These are phyloP conservation scores for Vireo altiloquus DNA, from an alignment of 2,113 vertebrate genomes.

Conservation along the genomic window DNA sequence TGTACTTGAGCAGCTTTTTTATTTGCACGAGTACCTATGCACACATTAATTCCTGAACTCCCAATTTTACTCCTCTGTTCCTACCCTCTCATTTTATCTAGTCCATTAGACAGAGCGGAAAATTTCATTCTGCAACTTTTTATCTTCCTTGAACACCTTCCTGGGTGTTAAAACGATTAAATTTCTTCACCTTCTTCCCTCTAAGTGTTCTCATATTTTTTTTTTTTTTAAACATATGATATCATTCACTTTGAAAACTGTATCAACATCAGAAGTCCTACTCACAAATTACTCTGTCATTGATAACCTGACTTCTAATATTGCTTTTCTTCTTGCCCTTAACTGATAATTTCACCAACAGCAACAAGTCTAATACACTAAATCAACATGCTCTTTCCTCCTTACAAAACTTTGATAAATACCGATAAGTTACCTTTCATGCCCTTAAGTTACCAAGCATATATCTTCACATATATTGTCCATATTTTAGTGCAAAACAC, in stretches of 20 bases:
- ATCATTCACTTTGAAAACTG: neutral
- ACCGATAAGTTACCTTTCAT: neutral
- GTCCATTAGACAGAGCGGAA: neutral
- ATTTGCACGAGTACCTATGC: neutral
- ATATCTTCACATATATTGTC: neutral
- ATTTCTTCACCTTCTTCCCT: neutral
- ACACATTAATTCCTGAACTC: neutral
- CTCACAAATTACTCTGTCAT: neutral
- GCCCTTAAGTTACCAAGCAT: neutral
- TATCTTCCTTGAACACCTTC: neutral
- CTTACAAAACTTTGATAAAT: neutral
- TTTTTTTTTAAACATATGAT: neutral
- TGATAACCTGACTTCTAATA: neutral
- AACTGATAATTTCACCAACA: neutral
- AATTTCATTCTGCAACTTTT: constrained; percentile 8
- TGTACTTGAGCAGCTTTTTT: neutral
- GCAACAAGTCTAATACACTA: neutral
- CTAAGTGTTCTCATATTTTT: neutral
- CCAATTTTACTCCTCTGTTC: neutral
- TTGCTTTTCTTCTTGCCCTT: neutral
- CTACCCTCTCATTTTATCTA: neutral
- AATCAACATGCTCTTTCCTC: neutral
- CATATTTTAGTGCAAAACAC: neutral
- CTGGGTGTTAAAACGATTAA: neutral
- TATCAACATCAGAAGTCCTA: neutral